Conservation (phyloP, 2,113 vertebrate species). For the Myocastor coypus region DNA sequence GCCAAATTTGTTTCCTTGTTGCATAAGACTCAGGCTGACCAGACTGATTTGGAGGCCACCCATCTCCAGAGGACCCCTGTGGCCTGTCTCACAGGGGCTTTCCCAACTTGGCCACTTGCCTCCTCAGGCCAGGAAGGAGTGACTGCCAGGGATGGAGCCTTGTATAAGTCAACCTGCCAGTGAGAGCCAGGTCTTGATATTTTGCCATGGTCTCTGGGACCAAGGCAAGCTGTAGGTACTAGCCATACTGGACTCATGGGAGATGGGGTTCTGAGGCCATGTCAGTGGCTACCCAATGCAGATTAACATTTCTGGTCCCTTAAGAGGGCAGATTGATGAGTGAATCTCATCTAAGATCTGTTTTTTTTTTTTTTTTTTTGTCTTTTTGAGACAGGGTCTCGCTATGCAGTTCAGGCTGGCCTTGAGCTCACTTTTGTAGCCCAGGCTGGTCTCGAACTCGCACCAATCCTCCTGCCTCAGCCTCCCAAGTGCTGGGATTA, state of each 20-base stretch:
- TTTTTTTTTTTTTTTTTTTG: too few relatives aligned
- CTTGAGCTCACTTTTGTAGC: too few relatives aligned
- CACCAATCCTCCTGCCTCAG: too few relatives aligned
- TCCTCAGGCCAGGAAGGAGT: background rate
- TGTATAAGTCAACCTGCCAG: rapidly evolving
- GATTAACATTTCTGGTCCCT: background rate
- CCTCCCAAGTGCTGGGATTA: too few relatives aligned
- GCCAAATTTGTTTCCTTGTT: background rate
- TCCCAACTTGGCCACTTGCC: background rate
- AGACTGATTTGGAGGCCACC: too few relatives aligned
- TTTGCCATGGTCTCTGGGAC: background rate
- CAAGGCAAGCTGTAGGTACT: background rate
- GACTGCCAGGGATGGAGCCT: too few relatives aligned
- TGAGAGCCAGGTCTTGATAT: background rate
- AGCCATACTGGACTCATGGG: background rate
- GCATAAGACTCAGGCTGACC: background rate
- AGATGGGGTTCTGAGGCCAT: background rate
- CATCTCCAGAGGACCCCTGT: background rate
- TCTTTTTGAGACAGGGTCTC: too few relatives aligned
- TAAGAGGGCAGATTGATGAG: background rate
- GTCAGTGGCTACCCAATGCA: too few relatives aligned
- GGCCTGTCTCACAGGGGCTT: rapidly evolving
- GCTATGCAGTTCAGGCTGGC: too few relatives aligned
- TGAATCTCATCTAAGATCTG: background rate
- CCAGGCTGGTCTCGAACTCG: too few relatives aligned